A percentile compares a stretch with the other conserved stretches of the same genome.
phyloP scores from a whole-genome alignment of 2,113 vertebrate genomes.

The Tamias sibiricus region DNA sequence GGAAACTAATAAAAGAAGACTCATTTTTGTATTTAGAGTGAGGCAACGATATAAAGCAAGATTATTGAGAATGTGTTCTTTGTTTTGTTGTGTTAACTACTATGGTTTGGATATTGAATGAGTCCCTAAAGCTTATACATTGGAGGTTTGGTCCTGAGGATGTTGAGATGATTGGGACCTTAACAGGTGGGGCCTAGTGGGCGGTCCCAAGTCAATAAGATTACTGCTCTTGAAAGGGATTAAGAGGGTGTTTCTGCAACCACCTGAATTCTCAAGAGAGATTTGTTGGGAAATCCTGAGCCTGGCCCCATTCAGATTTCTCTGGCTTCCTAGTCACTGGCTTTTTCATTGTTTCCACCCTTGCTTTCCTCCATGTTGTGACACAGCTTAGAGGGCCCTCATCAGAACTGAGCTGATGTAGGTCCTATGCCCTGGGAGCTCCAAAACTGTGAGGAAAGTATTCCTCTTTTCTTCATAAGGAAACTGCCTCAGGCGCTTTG shows the following conservation, averaged over 20 bases:
- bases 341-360: neutral
- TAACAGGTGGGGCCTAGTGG: neutral
- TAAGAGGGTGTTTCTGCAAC: neutral
- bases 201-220: neutral
- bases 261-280: neutral
- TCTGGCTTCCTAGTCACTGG: neutral
- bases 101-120: neutral
- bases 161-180: neutral
- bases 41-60: neutral
- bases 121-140: no score
- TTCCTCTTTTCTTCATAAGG: neutral
- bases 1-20: neutral
- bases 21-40: neutral
- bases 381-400: neutral
- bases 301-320: neutral
- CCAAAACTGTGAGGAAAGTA: neutral
- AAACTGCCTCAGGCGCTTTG: neutral
- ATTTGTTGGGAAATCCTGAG: neutral
- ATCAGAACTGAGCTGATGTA: neutral
- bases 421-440: neutral
- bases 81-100: neutral
- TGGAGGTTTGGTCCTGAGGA: no score
- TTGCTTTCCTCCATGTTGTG: neutral
- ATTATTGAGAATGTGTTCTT: neutral
- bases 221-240: neutral